Base-by-base conservation (phyloP, 30 jellyfish, hydroid and myxozoan species). In the Hydractinia symbiolongicarpus region DNA sequence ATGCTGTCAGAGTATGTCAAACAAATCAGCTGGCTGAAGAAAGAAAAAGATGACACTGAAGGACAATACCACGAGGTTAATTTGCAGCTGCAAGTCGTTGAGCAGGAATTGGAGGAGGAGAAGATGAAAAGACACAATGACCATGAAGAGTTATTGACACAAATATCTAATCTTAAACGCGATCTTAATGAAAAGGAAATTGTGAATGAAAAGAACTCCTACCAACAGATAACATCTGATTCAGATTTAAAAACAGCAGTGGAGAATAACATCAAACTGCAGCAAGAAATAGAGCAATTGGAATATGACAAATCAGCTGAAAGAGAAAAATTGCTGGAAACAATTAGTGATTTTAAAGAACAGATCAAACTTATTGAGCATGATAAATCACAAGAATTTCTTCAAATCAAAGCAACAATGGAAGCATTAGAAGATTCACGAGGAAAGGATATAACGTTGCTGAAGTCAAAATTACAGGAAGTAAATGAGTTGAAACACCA, bases 381-480 rank as follows among this genome's bases (percentile, higher is more conserved):
- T 16, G 73, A 61, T 52, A 53, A 44, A 64, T 55, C 85, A 5
- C 54, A 54, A 55, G 85, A 77, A 55, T 54, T 77, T 50, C 40
- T 64, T 16, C 76, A 77, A 55, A 15, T 77, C 60, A 60, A 64
- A 14, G 77, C 75, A n/a, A 77, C 85, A 60, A 60, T 77, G 5
- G 85, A 77, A 9, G 85, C 85, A 60, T 44, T 77, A 55, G 85
- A 77, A 53, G 51, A 77, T 55, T 77, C 85, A 11, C 56, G 73
- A 16, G 66, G 66, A 21, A 57, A 77, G 21, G 85, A 77, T 61
- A 51, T 64, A 21, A 10, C 77, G 8, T 55, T 55, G 21, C 21
- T 60, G 5, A 76, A 61, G 40, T 53, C 73, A 16, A 56, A 60
- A 7, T 8, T 77, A 4, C 75, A 77, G 40, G 85, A 77, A 77